phyloP scores from a whole-genome alignment of 1,140 invertebrate species.

The Stegodyphus mimosarum region DNA sequence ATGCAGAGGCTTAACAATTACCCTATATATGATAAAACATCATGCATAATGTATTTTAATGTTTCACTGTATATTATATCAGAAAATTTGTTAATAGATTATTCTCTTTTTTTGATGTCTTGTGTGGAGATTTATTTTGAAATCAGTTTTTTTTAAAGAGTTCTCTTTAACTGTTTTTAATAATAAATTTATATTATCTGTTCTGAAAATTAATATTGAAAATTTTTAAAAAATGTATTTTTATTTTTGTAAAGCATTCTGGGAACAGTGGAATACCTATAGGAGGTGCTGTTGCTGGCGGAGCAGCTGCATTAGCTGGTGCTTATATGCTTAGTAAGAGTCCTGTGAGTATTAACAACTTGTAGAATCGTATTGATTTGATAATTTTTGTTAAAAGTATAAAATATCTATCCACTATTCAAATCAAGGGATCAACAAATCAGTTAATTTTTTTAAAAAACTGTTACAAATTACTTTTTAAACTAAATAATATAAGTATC shows the following conservation, averaged over 20 bases:
- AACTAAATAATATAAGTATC: neutral
- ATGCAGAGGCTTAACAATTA: too few relatives aligned
- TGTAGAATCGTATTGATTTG: neutral
- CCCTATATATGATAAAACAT: too few relatives aligned
- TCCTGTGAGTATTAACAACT: slow-evolving; percentile 58
- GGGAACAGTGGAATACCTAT: slow-evolving; percentile 63
- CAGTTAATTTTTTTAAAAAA: neutral
- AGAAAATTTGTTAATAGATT: too few relatives aligned
- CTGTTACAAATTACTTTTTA: neutral
- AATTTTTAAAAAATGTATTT: neutral
- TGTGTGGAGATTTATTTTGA: too few relatives aligned
- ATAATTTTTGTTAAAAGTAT: neutral
- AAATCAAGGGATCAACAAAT: neutral
- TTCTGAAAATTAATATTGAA: too few relatives aligned
- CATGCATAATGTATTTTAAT: too few relatives aligned
- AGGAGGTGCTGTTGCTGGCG: slow-evolving; percentile 64
- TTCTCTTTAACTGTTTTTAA: too few relatives aligned
- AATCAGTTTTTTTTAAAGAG: too few relatives aligned
- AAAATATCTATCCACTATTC: neutral
- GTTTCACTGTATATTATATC: too few relatives aligned
- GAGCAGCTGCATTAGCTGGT: slow-evolving; percentile 65
- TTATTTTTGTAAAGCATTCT: slow-evolving; percentile 11
- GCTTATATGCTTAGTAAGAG: slow-evolving; percentile 64
- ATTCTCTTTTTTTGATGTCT: too few relatives aligned
- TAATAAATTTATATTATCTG: too few relatives aligned